A percentile compares a stretch with the other conserved stretches of the same genome.
These are phyloP conservation scores for Pheosia gnoma DNA, from an alignment of 2,888 invertebrate species.

Conservation along the genomic window DNA sequence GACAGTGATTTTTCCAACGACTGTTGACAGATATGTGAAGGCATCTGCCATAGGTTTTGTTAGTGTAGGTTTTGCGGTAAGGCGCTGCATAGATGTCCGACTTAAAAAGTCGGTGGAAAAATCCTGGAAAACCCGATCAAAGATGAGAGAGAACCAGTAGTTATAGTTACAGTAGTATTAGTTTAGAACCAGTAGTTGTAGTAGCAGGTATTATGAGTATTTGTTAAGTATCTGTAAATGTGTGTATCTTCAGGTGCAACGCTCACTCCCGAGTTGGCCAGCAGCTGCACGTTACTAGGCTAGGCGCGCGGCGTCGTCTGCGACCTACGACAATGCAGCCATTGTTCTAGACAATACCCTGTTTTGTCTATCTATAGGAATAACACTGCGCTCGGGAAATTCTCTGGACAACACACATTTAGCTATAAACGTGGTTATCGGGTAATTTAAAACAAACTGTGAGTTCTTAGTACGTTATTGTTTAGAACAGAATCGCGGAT, in stretches of 20 bases:
- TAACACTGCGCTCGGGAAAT: not conserved
- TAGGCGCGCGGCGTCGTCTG: not conserved
- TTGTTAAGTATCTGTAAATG: not conserved
- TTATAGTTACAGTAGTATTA: too few species aligned
- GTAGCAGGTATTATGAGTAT: too few species aligned
- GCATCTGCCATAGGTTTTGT: too few species aligned
- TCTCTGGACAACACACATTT: not conserved
- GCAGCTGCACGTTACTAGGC: not conserved
- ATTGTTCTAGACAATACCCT: slow-evolving; percentile 3
- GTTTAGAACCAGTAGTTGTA: too few species aligned
- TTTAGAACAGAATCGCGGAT: too few species aligned
- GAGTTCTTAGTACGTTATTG: not conserved
- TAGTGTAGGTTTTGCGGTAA: too few species aligned
- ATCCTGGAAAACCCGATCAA: too few species aligned
- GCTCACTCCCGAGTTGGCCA: not conserved
- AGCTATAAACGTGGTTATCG: not conserved
- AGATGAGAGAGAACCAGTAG: too few species aligned
- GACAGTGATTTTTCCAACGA: too few species aligned
- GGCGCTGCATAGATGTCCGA: too few species aligned
- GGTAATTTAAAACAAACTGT: not conserved
- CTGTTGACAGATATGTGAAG: too few species aligned
- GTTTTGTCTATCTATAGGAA: not conserved
- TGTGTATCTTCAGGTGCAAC: not conserved
- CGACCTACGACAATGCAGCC: slow-evolving; percentile 1
- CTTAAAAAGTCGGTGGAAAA: too few species aligned